phyloP scores from a whole-genome alignment of 2,113 vertebrate genomes.

The Coryphaenoides rupestris region DNA sequence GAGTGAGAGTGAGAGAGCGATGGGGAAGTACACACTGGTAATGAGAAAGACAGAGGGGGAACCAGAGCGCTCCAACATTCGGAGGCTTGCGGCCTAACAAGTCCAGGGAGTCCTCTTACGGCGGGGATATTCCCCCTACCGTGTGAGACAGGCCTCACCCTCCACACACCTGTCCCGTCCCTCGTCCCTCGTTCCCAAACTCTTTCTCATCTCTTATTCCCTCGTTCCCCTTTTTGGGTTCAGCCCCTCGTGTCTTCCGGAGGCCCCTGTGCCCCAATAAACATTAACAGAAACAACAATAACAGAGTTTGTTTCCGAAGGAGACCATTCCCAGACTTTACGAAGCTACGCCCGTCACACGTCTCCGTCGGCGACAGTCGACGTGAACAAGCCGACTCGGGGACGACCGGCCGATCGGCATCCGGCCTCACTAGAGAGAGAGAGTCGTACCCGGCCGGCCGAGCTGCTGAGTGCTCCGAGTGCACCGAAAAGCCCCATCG shows the following conservation, averaged over 20 bases:
- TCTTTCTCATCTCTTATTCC: constrained; percentile 24
- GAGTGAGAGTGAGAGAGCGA: constrained; percentile 6
- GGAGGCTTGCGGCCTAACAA: constrained; percentile 56
- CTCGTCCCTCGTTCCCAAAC: constrained; percentile 7
- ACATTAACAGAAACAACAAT: no score
- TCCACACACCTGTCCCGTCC: constrained; percentile 4
- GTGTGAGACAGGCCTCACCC: constrained; percentile 33
- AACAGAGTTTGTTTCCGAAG: constrained; percentile 27
- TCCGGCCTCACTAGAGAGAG: constrained; percentile 33
- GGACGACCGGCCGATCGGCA: constrained; percentile 23
- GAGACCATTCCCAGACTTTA: constrained; percentile 42
- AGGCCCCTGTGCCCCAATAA: constrained; percentile 30
- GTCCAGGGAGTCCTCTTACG: constrained; percentile 59
- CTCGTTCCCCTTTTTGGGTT: constrained; percentile 7
- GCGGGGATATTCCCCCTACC: constrained; percentile 53
- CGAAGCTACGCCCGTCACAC: constrained; percentile 37
- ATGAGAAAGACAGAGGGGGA: constrained; percentile 47
- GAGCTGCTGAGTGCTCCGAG: no score
- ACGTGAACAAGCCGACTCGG: constrained; percentile 16
- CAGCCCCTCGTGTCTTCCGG: constrained; percentile 19
- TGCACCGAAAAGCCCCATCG: constrained; percentile 29
- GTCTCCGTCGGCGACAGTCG: constrained; percentile 19
- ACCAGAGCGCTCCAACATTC: constrained; percentile 40
- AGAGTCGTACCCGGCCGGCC: no score
- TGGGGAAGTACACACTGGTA: constrained; percentile 26